Evolutionary conservation across 2,113 vertebrate species (phyloP).

Genomic region (Noctilio leporinus): DNA sequence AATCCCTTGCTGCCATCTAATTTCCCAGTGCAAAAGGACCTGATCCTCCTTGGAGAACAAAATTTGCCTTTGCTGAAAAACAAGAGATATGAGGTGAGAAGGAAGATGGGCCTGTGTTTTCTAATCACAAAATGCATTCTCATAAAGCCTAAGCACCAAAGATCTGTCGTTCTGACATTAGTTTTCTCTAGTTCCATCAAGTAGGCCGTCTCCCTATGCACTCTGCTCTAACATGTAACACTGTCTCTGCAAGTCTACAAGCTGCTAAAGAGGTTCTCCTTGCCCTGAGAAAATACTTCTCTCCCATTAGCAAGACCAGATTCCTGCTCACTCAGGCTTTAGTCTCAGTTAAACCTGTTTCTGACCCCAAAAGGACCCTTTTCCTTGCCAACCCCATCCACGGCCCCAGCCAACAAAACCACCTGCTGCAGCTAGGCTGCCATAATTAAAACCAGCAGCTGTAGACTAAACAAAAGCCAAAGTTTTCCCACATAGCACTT

Average conservation of each 20-base stretch:
- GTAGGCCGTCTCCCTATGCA: background rate
- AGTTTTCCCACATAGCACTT: constrained; percentile 18
- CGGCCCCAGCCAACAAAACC: background rate
- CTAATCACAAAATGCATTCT: background rate
- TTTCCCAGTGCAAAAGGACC: background rate
- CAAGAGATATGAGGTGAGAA: background rate
- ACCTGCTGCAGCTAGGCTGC: constrained; percentile 48
- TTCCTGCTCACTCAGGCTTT: background rate
- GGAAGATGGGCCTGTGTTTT: background rate
- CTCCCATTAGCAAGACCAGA: background rate
- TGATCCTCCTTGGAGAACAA: background rate
- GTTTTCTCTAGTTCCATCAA: background rate
- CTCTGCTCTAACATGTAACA: background rate
- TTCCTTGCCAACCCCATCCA: constrained; percentile 6
- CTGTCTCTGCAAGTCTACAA: background rate
- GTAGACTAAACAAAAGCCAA: background rate
- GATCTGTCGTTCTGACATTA: background rate
- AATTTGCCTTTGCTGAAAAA: background rate
- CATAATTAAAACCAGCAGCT: constrained; percentile 16
- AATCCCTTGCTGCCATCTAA: background rate
- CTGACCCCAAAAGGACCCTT: constrained; percentile 31
- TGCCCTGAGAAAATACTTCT: background rate
- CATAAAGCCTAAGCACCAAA: background rate
- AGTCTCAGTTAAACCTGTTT: background rate
- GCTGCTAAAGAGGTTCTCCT: background rate